Conservation (phyloP, 1,140 invertebrate genomes). For the Zaprionus ornatus region DNA sequence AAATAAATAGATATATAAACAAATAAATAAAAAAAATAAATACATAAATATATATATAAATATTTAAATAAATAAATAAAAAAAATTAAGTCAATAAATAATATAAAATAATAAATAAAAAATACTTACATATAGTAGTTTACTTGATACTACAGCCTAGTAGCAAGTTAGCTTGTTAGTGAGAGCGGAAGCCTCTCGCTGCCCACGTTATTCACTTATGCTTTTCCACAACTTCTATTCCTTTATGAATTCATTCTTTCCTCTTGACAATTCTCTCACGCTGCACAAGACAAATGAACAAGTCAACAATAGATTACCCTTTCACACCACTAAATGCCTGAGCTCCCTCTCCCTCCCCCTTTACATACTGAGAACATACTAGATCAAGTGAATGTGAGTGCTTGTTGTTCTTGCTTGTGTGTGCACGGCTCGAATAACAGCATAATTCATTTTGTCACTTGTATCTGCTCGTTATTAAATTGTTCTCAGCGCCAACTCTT, state of each 20-base stretch:
- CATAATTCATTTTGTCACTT: slow-evolving; percentile 81
- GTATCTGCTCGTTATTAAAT: slow-evolving; percentile 78
- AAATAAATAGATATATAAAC: no score
- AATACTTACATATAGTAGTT: no score
- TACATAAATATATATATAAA: no score
- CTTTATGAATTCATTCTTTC: not conserved
- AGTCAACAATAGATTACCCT: not conserved
- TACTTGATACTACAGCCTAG: no score
- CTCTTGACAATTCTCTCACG: not conserved
- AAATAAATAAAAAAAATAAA: no score
- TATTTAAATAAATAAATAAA: no score
- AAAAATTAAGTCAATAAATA: no score
- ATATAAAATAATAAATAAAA: no score
- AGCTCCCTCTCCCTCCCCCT: not conserved
- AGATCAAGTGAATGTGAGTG: slow-evolving; percentile 20
- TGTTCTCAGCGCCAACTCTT: slow-evolving; percentile 67
- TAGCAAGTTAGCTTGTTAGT: no score
- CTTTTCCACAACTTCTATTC: no score
- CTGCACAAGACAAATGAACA: not conserved
- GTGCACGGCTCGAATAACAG: slow-evolving; percentile 62
- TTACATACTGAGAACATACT: slow-evolving; percentile 12
- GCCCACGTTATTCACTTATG: no score
- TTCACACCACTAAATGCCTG: slow-evolving; percentile 11
- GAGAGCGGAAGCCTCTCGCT: no score
- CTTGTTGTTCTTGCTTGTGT: slow-evolving; percentile 2